phyloP scores from a whole-genome alignment of 1,140 invertebrate species.

The Dolichoris vasculosae region DNA sequence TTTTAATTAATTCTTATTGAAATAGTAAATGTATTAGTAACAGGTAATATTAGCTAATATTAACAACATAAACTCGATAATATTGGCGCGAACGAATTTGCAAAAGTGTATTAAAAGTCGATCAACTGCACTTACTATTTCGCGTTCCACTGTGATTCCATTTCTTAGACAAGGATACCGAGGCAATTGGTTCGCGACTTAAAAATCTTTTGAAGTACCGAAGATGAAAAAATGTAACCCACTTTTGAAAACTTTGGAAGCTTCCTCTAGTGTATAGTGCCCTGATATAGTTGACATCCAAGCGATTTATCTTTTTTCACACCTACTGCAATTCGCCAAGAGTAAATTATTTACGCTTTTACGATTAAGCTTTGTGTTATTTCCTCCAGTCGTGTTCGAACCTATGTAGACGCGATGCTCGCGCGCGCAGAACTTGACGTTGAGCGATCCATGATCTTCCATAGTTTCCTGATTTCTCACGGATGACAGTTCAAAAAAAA shows the following conservation, averaged over 20 bases:
- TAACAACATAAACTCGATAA: no score
- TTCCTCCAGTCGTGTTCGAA: slow-evolving; percentile 53
- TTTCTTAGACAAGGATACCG: no score
- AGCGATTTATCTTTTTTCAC: slow-evolving; percentile 65
- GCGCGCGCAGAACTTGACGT: slow-evolving; percentile 6
- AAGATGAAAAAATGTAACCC: not conserved
- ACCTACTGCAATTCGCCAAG: slow-evolving; percentile 49
- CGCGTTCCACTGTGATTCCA: no score
- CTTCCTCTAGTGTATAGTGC: slow-evolving; percentile 49
- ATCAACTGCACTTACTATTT: no score
- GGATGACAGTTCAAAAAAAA: slow-evolving; percentile 59
- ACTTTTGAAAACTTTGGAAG: slow-evolving; percentile 13
- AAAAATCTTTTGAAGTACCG: no score
- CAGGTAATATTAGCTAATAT: no score
- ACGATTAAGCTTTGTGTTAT: slow-evolving; percentile 53
- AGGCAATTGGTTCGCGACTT: no score
- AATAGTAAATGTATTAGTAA: no score
- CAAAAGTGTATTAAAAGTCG: no score
- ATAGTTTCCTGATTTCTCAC: slow-evolving; percentile 64
- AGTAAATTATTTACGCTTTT: slow-evolving; percentile 57
- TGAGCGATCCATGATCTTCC: slow-evolving; percentile 37
- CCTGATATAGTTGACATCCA: slow-evolving; percentile 65
- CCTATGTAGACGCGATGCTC: not conserved
- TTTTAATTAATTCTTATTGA: no score
- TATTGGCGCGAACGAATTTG: no score